phyloP scores from a whole-genome alignment of 2,113 vertebrate species.

The Otis tarda region DNA sequence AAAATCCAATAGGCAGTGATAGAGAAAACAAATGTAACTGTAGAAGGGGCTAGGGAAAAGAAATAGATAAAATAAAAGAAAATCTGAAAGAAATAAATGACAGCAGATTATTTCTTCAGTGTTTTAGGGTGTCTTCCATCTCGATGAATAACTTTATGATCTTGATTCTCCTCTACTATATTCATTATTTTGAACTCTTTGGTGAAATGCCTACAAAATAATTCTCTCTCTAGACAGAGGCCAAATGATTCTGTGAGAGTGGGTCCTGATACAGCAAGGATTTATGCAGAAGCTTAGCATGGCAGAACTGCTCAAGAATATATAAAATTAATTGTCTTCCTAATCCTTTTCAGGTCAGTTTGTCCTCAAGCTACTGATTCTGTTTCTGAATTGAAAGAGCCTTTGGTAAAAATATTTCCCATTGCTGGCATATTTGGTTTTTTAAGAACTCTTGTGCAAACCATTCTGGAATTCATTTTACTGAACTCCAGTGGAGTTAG shows the following conservation, averaged over 20 bases:
- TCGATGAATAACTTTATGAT: background rate
- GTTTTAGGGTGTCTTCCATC: background rate
- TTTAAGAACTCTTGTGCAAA: background rate
- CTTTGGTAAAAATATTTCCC: constrained; percentile 11
- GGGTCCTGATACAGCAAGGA: background rate
- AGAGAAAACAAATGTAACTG: background rate
- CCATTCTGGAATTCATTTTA: background rate
- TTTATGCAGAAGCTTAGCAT: background rate
- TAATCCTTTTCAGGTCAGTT: background rate
- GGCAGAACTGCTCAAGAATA: background rate
- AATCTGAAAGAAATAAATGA: background rate
- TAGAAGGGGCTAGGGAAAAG: background rate
- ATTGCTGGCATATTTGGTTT: background rate
- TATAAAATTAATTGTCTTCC: background rate
- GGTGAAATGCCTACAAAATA: background rate
- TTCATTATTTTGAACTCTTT: background rate
- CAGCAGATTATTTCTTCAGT: background rate
- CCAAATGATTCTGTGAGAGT: background rate
- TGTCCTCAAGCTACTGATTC: background rate
- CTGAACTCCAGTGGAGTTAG: background rate
- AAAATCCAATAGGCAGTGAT: background rate
- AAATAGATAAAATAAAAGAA: background rate
- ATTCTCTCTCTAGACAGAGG: background rate
- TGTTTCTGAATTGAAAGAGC: background rate
- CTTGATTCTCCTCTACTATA: background rate